Percentiles rank a stretch among this genome's conserved stretches.
Evolutionary conservation across 2,797 vertebrate genomes (phyloP).

Genomic region (Labroides dimidiatus): DNA sequence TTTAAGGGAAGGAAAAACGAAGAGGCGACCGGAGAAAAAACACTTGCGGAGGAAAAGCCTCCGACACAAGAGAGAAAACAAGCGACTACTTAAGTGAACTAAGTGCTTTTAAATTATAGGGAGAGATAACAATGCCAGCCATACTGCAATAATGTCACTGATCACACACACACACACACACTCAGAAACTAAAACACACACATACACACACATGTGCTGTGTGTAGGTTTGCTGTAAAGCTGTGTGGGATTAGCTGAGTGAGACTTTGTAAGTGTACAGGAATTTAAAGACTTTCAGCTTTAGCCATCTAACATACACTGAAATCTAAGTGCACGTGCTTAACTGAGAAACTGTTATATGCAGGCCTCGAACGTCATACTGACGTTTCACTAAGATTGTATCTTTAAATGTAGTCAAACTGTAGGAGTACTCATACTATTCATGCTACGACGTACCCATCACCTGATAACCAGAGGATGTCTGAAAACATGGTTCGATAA

Average conservation of each 20-base stretch:
- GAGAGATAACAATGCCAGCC: conserved; percentile 27
- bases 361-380: no score
- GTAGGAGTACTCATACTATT: neutral
- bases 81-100: conserved; percentile 43
- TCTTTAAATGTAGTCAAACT: no score
- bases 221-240: conserved; percentile 5
- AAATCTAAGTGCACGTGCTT: conserved; percentile 3
- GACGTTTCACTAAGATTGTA: neutral
- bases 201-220: no score
- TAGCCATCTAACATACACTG: conserved; percentile 46
- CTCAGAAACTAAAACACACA: neutral
- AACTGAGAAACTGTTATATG: neutral
- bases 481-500: neutral
- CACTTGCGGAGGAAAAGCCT: conserved; percentile 1
- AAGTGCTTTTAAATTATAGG: conserved; percentile 60
- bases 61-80: neutral
- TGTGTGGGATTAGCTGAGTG: conserved; percentile 69
- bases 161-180: neutral
- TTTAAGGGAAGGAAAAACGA: neutral
- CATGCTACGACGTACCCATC: neutral
- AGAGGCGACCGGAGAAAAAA: neutral
- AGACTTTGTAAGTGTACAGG: conserved; percentile 60
- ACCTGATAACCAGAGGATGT: neutral
- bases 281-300: conserved; percentile 58
- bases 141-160: conserved; percentile 31